Conservation (phyloP, 2,888 invertebrate species). For the Philopedon plagiatum region DNA sequence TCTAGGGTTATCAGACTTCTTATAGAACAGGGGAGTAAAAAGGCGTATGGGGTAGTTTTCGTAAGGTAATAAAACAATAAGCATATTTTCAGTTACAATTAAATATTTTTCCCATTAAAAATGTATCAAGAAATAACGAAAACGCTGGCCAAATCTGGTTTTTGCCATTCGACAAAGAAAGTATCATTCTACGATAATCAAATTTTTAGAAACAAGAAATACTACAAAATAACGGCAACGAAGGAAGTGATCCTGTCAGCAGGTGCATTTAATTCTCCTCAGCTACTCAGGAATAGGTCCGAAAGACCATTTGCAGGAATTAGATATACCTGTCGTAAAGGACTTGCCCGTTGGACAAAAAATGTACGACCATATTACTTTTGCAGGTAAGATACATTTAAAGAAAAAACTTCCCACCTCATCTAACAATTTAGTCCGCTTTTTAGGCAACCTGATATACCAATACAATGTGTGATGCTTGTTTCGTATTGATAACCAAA, state of each 20-base stretch:
- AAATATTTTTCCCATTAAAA: no score
- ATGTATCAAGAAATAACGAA: no score
- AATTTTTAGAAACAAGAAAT: constrained; percentile 70
- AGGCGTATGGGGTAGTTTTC: constrained; percentile 76
- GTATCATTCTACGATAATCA: no score
- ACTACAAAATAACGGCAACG: constrained; percentile 71
- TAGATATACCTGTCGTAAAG: constrained; percentile 74
- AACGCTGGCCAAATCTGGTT: no score
- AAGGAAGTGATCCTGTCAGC: constrained; percentile 90
- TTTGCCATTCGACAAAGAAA: no score
- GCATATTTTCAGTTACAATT: no score
- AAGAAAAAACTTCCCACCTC: background rate
- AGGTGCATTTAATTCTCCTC: constrained; percentile 91
- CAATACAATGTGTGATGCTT: no score
- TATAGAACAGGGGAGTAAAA: constrained; percentile 74
- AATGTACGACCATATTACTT: constrained; percentile 76
- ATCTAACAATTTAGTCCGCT: no score
- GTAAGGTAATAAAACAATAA: constrained; percentile 29
- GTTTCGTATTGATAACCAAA: no score
- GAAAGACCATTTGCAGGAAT: constrained; percentile 72
- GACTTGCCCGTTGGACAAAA: constrained; percentile 79
- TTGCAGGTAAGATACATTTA: constrained; percentile 61
- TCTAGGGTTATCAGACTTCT: constrained; percentile 77
- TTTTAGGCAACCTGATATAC: no score
- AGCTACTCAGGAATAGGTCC: constrained; percentile 81